Base-by-base conservation (phyloP, 2,888 invertebrate species). In the Celastrina argiolus region DNA sequence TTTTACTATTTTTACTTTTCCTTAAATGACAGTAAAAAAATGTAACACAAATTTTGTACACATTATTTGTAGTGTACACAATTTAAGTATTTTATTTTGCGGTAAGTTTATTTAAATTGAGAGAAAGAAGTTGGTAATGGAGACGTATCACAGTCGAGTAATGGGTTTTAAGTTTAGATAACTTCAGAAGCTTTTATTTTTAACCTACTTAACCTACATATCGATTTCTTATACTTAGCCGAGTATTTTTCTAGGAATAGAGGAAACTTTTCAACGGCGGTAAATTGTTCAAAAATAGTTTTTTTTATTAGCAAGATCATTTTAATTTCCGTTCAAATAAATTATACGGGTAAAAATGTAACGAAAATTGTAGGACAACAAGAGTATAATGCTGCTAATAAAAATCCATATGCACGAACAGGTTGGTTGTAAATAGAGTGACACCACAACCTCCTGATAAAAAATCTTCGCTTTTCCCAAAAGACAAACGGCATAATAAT, bases 61-160 rank as follows among this genome's bases (percentile, higher is more conserved):
- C 8, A 16, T 16, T 58, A n/a, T 58, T 58, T 31, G 34, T 31
- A 34, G 39, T 59, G 36, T 61, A 39, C 61, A 68, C 72, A 69
- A 71, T 73, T 79, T 78, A 78, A 69, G 69, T 78, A 78, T 76
- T 71, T 58, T 72, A 78, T 78, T 81, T 83, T 83, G 76, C 76
- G 75, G 74, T 72, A 71, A 72, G 70, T 71, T 75, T 80, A 78
- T 80, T 79, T 76, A 70, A 75, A 73, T 71, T 70, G 69, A 69
- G 70, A 68, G 68, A 73, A 74, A 78, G 70, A 73, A 73, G 68
- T 74, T 79, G 81, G 82, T 85, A 79, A 81, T 75, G 78, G 73
- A 76, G 75, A 73, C 74, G 73, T 74, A 73, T 75, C 78, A 74
- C 74, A 76, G 76, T 83, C 83, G 83, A 85, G 81, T 84, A 84